Conservation (phyloP, 2,888 invertebrate genomes). For the Callyntrura guangdongensis region DNA sequence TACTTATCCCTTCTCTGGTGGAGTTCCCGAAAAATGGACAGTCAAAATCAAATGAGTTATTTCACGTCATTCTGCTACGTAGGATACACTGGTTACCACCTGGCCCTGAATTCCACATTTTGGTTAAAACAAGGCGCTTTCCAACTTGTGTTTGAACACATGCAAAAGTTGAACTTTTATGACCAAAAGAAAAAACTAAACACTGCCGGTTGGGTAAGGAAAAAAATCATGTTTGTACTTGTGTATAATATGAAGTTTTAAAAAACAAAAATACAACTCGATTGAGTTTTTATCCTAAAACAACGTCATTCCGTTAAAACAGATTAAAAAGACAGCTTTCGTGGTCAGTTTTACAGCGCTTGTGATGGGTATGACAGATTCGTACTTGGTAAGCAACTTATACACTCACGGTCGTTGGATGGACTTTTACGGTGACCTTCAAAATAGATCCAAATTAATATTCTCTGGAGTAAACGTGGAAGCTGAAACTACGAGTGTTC, state of each 20-base stretch:
- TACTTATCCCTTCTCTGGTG: conserved; percentile 68
- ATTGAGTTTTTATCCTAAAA: not conserved
- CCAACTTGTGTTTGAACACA: conserved; percentile 62
- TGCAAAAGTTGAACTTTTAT: conserved; percentile 79
- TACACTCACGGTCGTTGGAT: conserved; percentile 66
- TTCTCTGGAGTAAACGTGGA: no score
- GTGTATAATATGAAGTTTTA: no score
- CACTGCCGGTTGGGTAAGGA: conserved; percentile 56
- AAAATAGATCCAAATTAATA: conserved; percentile 57
- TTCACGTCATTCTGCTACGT: conserved; percentile 67
- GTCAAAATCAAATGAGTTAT: conserved; percentile 70
- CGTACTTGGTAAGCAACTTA: conserved; percentile 69
- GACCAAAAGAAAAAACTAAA: conserved; percentile 56
- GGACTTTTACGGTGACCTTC: conserved; percentile 67
- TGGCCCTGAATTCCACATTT: conserved; percentile 73
- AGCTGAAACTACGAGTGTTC: no score
- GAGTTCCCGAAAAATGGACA: conserved; percentile 41
- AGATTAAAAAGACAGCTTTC: conserved; percentile 72
- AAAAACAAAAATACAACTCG: no score
- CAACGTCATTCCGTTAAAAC: no score
- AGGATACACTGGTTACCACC: conserved; percentile 74
- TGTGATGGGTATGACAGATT: conserved; percentile 76
- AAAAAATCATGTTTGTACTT: not conserved
- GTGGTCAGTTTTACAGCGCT: conserved; percentile 50
- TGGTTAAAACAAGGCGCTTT: conserved; percentile 77